Evolutionary conservation across 2,888 invertebrate species (phyloP).

Genomic region (Andricus curvator): DNA sequence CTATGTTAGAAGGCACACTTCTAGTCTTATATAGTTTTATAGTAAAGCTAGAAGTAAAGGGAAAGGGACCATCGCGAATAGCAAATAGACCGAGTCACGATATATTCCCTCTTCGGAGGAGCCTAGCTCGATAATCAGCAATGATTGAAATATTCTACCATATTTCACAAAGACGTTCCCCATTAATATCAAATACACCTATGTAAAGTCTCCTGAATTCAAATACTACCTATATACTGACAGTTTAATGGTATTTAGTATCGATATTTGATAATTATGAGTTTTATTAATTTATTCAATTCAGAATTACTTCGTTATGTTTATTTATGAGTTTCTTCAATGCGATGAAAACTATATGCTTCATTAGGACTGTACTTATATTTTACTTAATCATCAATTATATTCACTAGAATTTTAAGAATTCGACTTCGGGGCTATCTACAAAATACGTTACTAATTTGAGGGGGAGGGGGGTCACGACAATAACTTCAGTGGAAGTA

Average conservation of each 20-base stretch:
- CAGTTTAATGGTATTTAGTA: neutral
- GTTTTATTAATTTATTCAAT: neutral
- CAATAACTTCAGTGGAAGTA: too few relatives aligned
- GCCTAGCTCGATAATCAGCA: constrained; percentile 4
- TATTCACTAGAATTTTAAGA: too few relatives aligned
- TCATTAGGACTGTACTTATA: neutral
- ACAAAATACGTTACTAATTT: too few relatives aligned
- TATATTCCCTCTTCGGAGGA: neutral
- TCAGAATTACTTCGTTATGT: neutral
- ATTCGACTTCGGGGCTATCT: too few relatives aligned
- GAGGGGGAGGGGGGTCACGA: too few relatives aligned
- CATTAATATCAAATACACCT: neutral
- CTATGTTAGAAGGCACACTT: neutral
- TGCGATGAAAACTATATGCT: neutral
- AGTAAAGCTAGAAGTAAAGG: neutral
- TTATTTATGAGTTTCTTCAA: neutral
- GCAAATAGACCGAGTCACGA: neutral
- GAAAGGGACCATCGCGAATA: constrained; percentile 4
- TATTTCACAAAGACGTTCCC: neutral
- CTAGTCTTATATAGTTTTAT: neutral
- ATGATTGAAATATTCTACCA: neutral
- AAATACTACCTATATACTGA: neutral
- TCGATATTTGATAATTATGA: neutral
- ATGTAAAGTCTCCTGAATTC: neutral
- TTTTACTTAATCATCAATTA: too few relatives aligned